phyloP scores from a whole-genome alignment of 2,888 invertebrate species.

The Dendrolimus houi region DNA sequence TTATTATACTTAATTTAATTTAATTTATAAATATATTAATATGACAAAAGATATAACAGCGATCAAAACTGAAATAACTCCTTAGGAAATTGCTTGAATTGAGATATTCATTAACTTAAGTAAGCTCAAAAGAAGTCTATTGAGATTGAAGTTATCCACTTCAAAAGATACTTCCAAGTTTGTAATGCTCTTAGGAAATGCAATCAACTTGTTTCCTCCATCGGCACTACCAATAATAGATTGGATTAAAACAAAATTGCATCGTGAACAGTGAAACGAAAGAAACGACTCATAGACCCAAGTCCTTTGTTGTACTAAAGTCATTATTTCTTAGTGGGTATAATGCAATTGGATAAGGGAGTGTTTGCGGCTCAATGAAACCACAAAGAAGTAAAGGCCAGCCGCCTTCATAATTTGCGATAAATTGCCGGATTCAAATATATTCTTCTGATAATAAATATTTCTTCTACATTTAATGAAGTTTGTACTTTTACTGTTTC shows the following conservation, averaged over 20 bases:
- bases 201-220: constrained; percentile 23
- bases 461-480: too few species aligned
- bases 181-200: constrained; percentile 16
- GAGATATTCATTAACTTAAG: too few species aligned
- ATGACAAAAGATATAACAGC: too few species aligned
- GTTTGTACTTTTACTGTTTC: too few species aligned
- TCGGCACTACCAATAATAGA: constrained; percentile 13
- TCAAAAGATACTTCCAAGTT: not conserved
- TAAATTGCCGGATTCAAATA: too few species aligned
- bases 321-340: not conserved
- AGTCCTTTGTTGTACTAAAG: not conserved
- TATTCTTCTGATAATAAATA: too few species aligned
- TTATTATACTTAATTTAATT: too few species aligned
- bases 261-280: not conserved
- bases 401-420: too few species aligned
- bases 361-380: not conserved
- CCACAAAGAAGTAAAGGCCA: not conserved
- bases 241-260: constrained; percentile 18
- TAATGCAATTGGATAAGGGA: not conserved
- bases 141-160: not conserved
- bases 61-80: too few species aligned
- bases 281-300: not conserved
- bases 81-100: too few species aligned
- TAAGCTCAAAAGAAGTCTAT: too few species aligned
- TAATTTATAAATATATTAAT: too few species aligned